Conservation (phyloP, 2,797 vertebrate species). For the Poecilia wingei region DNA sequence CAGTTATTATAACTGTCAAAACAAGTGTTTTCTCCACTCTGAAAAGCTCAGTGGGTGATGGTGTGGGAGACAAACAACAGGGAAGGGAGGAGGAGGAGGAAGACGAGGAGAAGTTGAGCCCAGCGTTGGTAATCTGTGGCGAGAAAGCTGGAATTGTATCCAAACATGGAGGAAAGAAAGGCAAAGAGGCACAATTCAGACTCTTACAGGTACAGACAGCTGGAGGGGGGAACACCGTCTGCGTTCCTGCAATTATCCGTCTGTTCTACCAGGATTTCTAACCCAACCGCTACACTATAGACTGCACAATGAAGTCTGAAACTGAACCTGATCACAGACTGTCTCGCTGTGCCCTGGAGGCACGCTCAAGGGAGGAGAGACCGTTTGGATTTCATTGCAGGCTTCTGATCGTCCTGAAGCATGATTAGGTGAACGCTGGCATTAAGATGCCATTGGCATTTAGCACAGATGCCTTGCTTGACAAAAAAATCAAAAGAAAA, state of each 20-base stretch:
- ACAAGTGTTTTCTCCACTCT: slow-evolving; percentile 64
- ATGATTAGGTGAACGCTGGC: slow-evolving; percentile 41
- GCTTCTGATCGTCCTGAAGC: slow-evolving; percentile 32
- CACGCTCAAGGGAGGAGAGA: slow-evolving; percentile 56
- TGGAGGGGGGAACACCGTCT: neutral
- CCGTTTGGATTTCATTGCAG: slow-evolving; percentile 43
- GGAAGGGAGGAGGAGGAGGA: neutral
- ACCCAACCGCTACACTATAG: slow-evolving; percentile 6
- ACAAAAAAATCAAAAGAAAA: slow-evolving; percentile 5
- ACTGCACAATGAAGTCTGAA: slow-evolving; percentile 32
- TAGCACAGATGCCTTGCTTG: slow-evolving; percentile 27
- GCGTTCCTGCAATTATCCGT: slow-evolving; percentile 12
- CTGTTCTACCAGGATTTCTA: slow-evolving; percentile 2
- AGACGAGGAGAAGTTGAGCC: slow-evolving; percentile 14
- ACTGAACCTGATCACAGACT: slow-evolving; percentile 60
- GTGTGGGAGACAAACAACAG: slow-evolving; percentile 44
- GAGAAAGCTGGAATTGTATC: slow-evolving; percentile 28
- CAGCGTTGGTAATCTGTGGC: slow-evolving; percentile 29
- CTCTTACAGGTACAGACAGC: neutral
- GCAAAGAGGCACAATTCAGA: neutral
- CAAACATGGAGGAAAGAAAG: slow-evolving; percentile 23
- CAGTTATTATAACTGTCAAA: slow-evolving; percentile 75
- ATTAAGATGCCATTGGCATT: slow-evolving; percentile 42
- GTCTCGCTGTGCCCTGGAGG: slow-evolving; percentile 63
- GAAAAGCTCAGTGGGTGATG: slow-evolving; percentile 49